Evolutionary conservation across 1,140 invertebrate genomes (phyloP).

Genomic region (Tetramorium parvispinum): DNA sequence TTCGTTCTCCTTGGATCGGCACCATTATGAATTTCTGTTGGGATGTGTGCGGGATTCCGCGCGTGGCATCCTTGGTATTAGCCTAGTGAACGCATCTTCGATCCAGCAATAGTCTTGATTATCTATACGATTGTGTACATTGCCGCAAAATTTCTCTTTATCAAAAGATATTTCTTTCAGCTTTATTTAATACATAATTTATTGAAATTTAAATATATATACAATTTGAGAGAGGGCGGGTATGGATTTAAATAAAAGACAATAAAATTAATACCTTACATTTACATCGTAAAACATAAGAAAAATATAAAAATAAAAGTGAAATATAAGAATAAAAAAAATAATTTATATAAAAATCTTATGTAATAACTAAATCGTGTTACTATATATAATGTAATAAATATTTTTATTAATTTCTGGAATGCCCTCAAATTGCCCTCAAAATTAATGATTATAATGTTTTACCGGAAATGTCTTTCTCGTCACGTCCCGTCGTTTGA

Average conservation of each 20-base stretch:
- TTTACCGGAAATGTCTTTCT: constrained; percentile 10
- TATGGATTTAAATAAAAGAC: not conserved
- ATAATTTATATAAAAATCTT: not conserved
- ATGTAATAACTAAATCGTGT: not conserved
- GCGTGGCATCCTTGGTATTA: constrained; percentile 1
- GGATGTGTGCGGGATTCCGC: not conserved
- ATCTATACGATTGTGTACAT: not conserved
- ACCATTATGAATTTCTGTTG: constrained; percentile 56
- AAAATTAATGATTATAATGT: not conserved
- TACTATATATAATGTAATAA: not conserved
- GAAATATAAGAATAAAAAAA: not conserved
- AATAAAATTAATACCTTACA: not conserved
- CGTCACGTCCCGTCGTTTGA: constrained; percentile 16
- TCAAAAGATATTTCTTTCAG: not conserved
- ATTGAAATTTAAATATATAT: not conserved
- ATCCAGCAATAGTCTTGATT: not conserved
- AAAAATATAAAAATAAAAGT: not conserved
- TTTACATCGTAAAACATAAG: not conserved
- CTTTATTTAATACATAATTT: not conserved
- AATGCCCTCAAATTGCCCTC: too few relatives aligned
- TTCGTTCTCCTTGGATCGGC: constrained; percentile 17
- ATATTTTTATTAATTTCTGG: not conserved
- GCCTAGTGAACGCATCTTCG: not conserved
- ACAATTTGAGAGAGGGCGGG: not conserved
- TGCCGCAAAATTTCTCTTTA: not conserved